phyloP scores from a whole-genome alignment of 1,140 invertebrate species.

The Carcinoscorpius rotundicauda region DNA sequence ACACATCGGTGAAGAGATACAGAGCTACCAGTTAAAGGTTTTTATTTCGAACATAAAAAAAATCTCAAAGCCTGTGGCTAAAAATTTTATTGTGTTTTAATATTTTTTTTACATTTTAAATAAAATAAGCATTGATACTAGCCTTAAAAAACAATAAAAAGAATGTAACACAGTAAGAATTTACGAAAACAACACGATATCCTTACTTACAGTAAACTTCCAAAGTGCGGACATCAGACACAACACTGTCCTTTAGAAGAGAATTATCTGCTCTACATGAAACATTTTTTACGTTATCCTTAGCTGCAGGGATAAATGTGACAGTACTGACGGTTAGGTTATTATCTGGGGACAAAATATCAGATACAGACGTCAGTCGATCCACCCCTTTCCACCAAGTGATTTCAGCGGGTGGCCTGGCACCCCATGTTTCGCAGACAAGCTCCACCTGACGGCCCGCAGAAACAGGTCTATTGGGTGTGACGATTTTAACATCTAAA shows the following conservation, averaged over 20 bases:
- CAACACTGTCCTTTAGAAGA: slow-evolving; percentile 41
- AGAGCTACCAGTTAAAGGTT: too few species aligned
- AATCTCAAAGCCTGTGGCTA: too few species aligned
- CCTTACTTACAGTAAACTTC: slow-evolving; percentile 45
- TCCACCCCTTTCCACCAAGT: slow-evolving; percentile 22
- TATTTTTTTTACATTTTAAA: too few species aligned
- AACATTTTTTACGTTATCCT: slow-evolving; percentile 21
- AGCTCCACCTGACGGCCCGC: slow-evolving; percentile 17
- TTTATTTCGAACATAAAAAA: too few species aligned
- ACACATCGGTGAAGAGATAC: too few species aligned
- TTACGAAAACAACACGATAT: too few species aligned
- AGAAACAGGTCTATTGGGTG: slow-evolving; percentile 41
- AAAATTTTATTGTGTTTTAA: too few species aligned
- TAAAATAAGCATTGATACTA: too few species aligned
- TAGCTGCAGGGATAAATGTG: slow-evolving; percentile 11
- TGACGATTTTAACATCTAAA: slow-evolving; percentile 61
- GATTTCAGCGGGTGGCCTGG: slow-evolving; percentile 21
- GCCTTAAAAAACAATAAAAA: too few species aligned
- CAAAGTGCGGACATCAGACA: slow-evolving; percentile 55
- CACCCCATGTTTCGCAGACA: slow-evolving; percentile 22
- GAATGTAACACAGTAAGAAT: too few species aligned
- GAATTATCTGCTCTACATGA: slow-evolving; percentile 23
- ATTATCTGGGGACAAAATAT: slow-evolving; percentile 55
- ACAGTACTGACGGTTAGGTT: slow-evolving; percentile 37
- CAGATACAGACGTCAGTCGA: not conserved